A percentile compares a stretch with the other conserved stretches of the same genome.
Evolutionary conservation across 2,113 vertebrate genomes (phyloP).

Genomic region (Dicentrarchus labrax): DNA sequence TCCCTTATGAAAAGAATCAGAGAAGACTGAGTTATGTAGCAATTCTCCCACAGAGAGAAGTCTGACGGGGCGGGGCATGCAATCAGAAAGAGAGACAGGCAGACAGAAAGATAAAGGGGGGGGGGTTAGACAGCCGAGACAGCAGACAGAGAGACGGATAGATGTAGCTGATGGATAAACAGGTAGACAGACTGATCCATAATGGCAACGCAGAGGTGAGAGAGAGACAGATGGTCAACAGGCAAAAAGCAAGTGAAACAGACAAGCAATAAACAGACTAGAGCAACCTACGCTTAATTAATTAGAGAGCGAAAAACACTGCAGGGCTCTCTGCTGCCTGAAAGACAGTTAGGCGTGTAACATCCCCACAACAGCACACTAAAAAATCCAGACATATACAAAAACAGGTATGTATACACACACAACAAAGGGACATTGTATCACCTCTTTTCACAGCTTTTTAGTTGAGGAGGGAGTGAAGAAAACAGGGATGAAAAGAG

Average conservation of each 20-base stretch:
- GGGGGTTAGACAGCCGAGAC: neutral
- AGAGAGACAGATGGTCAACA: conserved; percentile 39
- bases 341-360: conserved; percentile 56
- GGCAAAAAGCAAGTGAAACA: conserved; percentile 49
- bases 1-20: conserved; percentile 47
- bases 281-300: conserved; percentile 73
- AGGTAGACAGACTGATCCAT: conserved; percentile 10
- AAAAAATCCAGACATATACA: conserved; percentile 38
- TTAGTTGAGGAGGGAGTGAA: conserved; percentile 26
- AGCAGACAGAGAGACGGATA: conserved; percentile 22
- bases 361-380: conserved; percentile 45
- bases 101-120: neutral
- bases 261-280: conserved; percentile 55
- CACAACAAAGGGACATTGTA: conserved; percentile 27
- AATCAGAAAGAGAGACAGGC: conserved; percentile 24
- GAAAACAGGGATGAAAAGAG: conserved; percentile 40
- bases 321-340: conserved; percentile 51
- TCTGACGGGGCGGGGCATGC: conserved; percentile 35
- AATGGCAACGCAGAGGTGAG: conserved; percentile 16
- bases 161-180: conserved; percentile 10
- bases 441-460: conserved; percentile 48
- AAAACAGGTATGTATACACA: conserved; percentile 17
- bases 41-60: conserved; percentile 38
- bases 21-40: conserved; percentile 62
- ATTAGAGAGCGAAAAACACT: conserved; percentile 70